A percentile compares a stretch with the other conserved stretches of the same genome.
These are phyloP conservation scores for Podarcis siculus DNA, from an alignment of 2,797 vertebrate species.

Conservation along the genomic window DNA sequence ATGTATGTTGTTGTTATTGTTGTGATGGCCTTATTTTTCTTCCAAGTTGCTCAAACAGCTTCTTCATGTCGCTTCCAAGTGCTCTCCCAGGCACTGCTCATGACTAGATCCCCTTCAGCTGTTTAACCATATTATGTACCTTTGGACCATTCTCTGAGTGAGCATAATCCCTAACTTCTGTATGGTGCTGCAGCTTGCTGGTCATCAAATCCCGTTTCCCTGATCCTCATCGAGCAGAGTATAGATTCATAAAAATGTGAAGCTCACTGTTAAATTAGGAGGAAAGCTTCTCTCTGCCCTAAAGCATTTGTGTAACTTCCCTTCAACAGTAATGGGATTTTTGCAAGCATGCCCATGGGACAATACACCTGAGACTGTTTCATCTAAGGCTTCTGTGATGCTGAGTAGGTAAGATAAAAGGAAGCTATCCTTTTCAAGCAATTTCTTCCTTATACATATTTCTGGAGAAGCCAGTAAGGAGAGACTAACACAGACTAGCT, in stretches of 20 bases:
- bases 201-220: conserved; percentile 1
- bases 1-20: not conserved
- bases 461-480: not conserved
- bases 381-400: conserved; percentile 26
- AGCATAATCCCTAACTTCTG: not conserved
- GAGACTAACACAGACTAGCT: not conserved
- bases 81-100: not conserved
- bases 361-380: not conserved
- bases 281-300: conserved; percentile 24
- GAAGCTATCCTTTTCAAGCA: conserved; percentile 1
- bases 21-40: not conserved
- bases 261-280: conserved; percentile 22
- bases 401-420: conserved; percentile 2
- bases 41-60: not conserved
- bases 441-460: conserved; percentile 26
- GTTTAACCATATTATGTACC: not conserved
- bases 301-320: not conserved
- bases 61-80: not conserved
- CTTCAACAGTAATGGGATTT: conserved; percentile 30
- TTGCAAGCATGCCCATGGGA: conserved; percentile 1
- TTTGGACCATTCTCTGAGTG: not conserved
- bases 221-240: not conserved
- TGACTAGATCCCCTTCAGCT: not conserved
- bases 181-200: not conserved
- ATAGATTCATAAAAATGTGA: conserved; percentile 10